Conservation (phyloP, 2,888 invertebrate genomes). For the Podabrus alpinus region DNA sequence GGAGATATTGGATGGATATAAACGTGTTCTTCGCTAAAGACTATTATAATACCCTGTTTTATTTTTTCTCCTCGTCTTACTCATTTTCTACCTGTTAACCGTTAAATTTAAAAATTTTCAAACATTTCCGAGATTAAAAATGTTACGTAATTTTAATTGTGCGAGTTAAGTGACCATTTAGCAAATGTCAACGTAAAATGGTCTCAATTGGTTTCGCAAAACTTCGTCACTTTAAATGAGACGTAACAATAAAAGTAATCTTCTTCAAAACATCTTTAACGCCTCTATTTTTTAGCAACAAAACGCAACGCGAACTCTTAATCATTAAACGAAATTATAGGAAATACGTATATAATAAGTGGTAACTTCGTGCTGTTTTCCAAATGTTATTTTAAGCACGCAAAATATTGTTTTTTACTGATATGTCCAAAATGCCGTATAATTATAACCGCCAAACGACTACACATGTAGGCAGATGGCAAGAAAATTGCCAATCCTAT, state of each 20-base stretch:
- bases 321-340: neutral
- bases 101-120: neutral
- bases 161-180: neutral
- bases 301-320: neutral
- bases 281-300: neutral
- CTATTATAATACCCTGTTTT: constrained; percentile 8
- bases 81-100: neutral
- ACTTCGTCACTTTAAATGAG: neutral
- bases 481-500: neutral
- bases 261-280: neutral
- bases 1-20: constrained; percentile 14
- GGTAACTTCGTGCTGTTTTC: neutral
- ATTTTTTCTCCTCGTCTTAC: neutral
- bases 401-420: neutral
- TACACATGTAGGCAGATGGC: neutral
- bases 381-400: constrained; percentile 8
- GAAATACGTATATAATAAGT: neutral
- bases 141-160: neutral
- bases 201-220: neutral
- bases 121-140: neutral
- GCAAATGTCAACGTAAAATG: neutral
- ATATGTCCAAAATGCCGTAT: neutral
- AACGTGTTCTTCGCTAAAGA: constrained; percentile 5
- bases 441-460: neutral
- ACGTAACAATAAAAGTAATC: neutral